Evolutionary conservation across 2,113 vertebrate species (phyloP).

Genomic region (Malurus elegans): DNA sequence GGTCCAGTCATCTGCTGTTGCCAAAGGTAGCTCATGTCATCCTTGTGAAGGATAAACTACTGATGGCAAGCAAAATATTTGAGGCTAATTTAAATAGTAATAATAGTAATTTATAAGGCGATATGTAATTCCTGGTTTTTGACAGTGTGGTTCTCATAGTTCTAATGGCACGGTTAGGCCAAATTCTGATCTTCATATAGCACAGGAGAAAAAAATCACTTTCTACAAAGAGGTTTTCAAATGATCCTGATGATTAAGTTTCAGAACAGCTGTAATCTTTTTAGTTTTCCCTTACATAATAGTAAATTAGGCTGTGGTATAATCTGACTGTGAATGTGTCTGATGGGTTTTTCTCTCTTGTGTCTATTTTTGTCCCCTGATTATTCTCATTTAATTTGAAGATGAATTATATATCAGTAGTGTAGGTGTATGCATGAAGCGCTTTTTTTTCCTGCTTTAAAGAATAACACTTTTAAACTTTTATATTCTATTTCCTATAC

Average conservation of each 20-base stretch:
- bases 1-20: background rate
- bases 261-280: background rate
- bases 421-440: background rate
- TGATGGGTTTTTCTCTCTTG: background rate
- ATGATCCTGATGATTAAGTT: background rate
- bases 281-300: background rate
- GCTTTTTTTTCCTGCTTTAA: background rate
- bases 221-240: background rate
- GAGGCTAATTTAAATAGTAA: conserved; percentile 2
- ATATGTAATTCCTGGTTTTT: background rate
- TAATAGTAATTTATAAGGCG: background rate
- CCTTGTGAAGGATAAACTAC: background rate
- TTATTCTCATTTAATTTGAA: conserved; percentile 10
- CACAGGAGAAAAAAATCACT: background rate
- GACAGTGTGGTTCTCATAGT: background rate
- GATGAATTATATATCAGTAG: conserved; percentile 5
- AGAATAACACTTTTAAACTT: background rate
- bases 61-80: background rate
- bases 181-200: background rate
- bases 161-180: background rate
- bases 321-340: background rate
- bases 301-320: background rate
- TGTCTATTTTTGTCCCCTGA: background rate
- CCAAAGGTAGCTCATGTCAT: background rate
- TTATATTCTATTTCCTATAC: background rate